These are phyloP conservation scores for Limnephilus auricula DNA, from an alignment of 2,888 invertebrate species.

Conservation along the genomic window DNA sequence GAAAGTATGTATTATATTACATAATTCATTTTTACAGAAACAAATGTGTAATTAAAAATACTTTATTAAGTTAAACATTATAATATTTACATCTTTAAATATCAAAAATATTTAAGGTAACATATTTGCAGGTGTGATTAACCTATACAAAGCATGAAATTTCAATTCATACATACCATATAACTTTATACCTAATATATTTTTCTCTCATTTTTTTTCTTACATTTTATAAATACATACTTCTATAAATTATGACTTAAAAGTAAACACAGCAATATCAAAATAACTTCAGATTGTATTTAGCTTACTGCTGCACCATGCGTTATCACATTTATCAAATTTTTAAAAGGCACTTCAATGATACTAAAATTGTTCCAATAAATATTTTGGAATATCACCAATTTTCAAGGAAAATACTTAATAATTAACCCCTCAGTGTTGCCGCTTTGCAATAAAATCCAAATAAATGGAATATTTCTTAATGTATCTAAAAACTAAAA, in stretches of 20 bases:
- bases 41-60: background rate
- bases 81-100: conserved; percentile 2
- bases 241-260: background rate
- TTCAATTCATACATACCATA: background rate
- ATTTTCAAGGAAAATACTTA: background rate
- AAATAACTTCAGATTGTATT: background rate
- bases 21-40: background rate
- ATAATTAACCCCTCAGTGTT: no score
- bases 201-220: background rate
- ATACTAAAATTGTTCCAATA: background rate
- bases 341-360: background rate
- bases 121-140: background rate
- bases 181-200: background rate
- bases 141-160: background rate
- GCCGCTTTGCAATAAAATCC: no score
- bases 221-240: background rate
- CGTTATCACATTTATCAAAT: background rate
- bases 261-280: background rate
- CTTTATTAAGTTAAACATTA: background rate
- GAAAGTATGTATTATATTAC: no score
- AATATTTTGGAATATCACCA: background rate
- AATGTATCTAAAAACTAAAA: no score
- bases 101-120: conserved; percentile 5
- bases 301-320: background rate
- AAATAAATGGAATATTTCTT: no score